These are phyloP conservation scores for Leptodactylus fuscus DNA, from an alignment of 2,113 vertebrate genomes.

Conservation along the genomic window DNA sequence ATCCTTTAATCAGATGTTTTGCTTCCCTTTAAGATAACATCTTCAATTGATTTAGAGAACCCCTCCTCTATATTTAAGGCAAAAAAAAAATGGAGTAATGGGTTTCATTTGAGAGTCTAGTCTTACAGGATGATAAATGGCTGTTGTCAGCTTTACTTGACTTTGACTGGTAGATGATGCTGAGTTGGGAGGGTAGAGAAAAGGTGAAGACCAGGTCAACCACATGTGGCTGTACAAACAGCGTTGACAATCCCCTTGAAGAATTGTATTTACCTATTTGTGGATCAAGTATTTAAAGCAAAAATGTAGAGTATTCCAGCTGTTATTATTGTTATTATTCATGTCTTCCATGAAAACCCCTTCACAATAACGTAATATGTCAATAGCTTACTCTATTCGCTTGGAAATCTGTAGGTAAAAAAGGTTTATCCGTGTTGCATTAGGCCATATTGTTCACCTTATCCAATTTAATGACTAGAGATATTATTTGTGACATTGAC, in stretches of 20 bases:
- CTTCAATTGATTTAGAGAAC: constrained; percentile 75
- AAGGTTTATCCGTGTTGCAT: background rate
- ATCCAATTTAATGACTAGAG: background rate
- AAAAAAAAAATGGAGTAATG: constrained; percentile 64
- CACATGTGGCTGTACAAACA: constrained; percentile 37
- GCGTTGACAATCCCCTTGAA: background rate
- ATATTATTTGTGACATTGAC: background rate
- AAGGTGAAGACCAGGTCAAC: constrained; percentile 57
- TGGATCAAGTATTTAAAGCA: background rate
- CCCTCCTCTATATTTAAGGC: constrained; percentile 67
- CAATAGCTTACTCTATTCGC: background rate
- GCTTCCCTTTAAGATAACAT: constrained; percentile 73
- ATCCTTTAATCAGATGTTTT: constrained; percentile 73
- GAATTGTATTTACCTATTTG: background rate
- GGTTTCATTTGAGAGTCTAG: constrained; percentile 74
- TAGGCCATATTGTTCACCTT: background rate
- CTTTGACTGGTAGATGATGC: constrained; percentile 63
- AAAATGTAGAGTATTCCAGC: background rate
- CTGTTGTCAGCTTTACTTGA: constrained; percentile 70
- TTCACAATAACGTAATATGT: background rate
- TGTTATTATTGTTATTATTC: background rate
- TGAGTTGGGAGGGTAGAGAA: constrained; percentile 60
- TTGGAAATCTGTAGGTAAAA: background rate
- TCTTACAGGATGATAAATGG: constrained; percentile 70
- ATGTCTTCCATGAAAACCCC: background rate